Conservation (phyloP, 2,797 vertebrate species). For the Sebastes taczanowskii region DNA sequence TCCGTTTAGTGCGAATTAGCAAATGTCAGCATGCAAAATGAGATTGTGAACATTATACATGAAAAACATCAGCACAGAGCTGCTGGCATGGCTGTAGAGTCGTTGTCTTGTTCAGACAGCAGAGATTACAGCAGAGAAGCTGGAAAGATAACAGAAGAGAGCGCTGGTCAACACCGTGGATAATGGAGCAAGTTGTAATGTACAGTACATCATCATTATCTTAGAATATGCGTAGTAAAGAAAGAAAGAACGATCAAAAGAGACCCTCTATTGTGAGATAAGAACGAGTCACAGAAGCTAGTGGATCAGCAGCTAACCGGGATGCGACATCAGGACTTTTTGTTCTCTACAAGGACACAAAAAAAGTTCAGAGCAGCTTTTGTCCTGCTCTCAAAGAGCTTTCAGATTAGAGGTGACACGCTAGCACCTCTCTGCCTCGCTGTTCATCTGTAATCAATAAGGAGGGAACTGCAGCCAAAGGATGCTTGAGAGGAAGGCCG, state of each 20-base stretch:
- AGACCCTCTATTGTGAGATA: background rate
- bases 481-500: conserved; percentile 6
- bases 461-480: conserved; percentile 17
- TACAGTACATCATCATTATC: background rate
- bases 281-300: background rate
- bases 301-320: background rate
- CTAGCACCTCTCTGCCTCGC: conserved; percentile 25
- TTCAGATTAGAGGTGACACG: conserved; percentile 40
- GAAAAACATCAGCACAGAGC: background rate
- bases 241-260: background rate
- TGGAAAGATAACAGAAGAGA: background rate
- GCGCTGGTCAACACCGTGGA: background rate
- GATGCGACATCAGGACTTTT: background rate
- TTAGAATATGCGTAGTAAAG: background rate
- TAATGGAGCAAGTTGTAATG: background rate
- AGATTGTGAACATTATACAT: background rate
- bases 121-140: background rate
- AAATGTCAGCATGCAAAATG: background rate
- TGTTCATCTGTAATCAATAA: conserved; percentile 43
- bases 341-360: background rate
- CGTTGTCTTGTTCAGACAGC: background rate
- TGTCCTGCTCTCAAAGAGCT: conserved; percentile 11
- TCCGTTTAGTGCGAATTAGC: background rate
- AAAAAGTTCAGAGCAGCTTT: conserved; percentile 3
- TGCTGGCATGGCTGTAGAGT: background rate